Percentiles rank a stretch among this genome's conserved stretches.
Conservation (phyloP, 2,113 vertebrate species). For the Ardeotis arabs region DNA sequence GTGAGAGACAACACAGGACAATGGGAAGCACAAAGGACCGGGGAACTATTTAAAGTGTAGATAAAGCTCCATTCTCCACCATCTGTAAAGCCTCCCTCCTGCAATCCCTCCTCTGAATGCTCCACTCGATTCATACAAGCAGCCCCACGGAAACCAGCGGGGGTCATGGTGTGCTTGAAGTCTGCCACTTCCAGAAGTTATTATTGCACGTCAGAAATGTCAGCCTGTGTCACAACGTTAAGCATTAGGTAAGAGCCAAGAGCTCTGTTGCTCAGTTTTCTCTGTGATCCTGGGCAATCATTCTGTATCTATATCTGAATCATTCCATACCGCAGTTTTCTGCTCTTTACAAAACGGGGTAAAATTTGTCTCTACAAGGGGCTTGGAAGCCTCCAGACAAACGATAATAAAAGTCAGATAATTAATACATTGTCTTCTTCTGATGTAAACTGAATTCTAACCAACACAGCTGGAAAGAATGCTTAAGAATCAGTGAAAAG, state of each 20-base stretch:
- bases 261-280: not conserved
- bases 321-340: not conserved
- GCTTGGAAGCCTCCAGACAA: not conserved
- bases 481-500: not conserved
- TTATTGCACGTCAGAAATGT: not conserved
- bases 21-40: conserved; percentile 39
- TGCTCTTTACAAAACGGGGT: not conserved
- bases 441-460: not conserved
- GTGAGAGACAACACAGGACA: conserved; percentile 27
- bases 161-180: not conserved
- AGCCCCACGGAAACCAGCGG: not conserved
- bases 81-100: conserved; percentile 10
- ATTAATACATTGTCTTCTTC: not conserved
- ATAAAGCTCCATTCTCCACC: conserved; percentile 16
- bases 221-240: not conserved
- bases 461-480: conserved; percentile 3
- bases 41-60: conserved; percentile 46
- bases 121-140: not conserved
- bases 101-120: not conserved
- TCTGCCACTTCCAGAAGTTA: not conserved
- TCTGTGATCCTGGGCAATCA: not conserved
- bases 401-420: not conserved
- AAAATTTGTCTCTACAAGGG: not conserved
- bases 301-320: not conserved
- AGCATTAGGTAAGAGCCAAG: not conserved